Evolutionary conservation across 1,140 invertebrate genomes (phyloP).

Genomic region (Apolygus lucorum): DNA sequence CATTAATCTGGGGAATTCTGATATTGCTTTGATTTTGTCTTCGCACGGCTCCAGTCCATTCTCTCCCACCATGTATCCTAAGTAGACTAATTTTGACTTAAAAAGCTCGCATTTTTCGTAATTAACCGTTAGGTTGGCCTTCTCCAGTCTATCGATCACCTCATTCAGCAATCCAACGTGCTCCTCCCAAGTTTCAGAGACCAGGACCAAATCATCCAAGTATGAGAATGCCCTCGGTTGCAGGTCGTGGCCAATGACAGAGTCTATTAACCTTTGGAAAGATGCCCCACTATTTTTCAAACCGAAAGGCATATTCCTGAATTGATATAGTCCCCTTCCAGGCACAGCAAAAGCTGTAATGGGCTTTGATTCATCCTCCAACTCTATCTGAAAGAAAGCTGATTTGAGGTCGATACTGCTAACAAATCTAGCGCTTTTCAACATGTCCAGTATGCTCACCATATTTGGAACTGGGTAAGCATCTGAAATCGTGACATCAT

Average conservation of each 20-base stretch:
- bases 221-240: constrained; percentile 27
- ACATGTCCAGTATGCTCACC: too few relatives aligned
- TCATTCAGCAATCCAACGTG: constrained; percentile 19
- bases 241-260: constrained; percentile 35
- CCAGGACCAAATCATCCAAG: constrained; percentile 30
- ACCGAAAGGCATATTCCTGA: constrained; percentile 38
- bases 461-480: too few relatives aligned
- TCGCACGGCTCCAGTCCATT: constrained; percentile 38
- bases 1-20: too few relatives aligned
- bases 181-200: constrained; percentile 1
- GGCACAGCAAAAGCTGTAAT: too few relatives aligned
- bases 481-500: too few relatives aligned
- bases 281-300: constrained; percentile 38
- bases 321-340: constrained; percentile 36
- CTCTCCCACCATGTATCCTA: constrained; percentile 39
- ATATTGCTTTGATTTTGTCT: constrained; percentile 36
- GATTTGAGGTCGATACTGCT: too few relatives aligned
- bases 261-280: constrained; percentile 40
- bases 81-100: constrained; percentile 32
- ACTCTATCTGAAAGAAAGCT: too few relatives aligned
- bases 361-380: too few relatives aligned
- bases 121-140: too few relatives aligned
- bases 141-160: constrained; percentile 9
- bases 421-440: too few relatives aligned
- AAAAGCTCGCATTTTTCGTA: too few relatives aligned